phyloP scores from a whole-genome alignment of 2,888 invertebrate species.

The Latrodectus elegans region DNA sequence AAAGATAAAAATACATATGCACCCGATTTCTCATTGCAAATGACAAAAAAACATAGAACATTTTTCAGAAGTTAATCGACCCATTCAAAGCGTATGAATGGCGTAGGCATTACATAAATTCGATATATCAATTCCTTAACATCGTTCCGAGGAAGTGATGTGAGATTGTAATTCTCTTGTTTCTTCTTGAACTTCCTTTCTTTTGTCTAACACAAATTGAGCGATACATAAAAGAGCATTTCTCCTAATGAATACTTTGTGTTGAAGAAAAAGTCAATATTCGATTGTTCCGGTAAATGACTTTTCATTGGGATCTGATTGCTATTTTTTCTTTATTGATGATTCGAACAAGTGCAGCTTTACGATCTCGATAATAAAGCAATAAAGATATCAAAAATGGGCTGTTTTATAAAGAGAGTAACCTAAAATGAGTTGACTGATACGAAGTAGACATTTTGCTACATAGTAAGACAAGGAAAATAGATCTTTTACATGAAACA shows the following conservation, averaged over 20 bases:
- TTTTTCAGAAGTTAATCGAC: conserved; percentile 24
- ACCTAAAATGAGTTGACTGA: too few relatives aligned
- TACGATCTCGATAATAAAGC: background rate
- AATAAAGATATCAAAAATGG: background rate
- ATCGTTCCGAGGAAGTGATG: background rate
- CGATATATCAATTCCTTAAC: conserved; percentile 17
- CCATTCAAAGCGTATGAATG: conserved; percentile 42
- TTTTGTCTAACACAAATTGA: conserved; percentile 15
- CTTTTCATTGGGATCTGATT: background rate
- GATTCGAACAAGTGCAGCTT: background rate
- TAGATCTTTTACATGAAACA: too few relatives aligned
- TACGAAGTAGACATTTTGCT: too few relatives aligned
- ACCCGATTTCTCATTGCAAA: background rate
- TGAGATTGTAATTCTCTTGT: background rate
- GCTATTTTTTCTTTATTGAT: conserved; percentile 1
- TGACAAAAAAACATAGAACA: background rate
- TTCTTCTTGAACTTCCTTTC: background rate
- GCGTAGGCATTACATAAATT: conserved; percentile 23
- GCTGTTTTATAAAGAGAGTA: background rate
- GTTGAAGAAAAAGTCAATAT: background rate
- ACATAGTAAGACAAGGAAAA: too few relatives aligned
- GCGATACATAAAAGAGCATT: background rate
- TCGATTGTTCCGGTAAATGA: background rate
- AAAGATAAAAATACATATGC: too few relatives aligned
- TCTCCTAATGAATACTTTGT: background rate